Conservation (phyloP, 2,888 invertebrate genomes). For the Seira ritae region DNA sequence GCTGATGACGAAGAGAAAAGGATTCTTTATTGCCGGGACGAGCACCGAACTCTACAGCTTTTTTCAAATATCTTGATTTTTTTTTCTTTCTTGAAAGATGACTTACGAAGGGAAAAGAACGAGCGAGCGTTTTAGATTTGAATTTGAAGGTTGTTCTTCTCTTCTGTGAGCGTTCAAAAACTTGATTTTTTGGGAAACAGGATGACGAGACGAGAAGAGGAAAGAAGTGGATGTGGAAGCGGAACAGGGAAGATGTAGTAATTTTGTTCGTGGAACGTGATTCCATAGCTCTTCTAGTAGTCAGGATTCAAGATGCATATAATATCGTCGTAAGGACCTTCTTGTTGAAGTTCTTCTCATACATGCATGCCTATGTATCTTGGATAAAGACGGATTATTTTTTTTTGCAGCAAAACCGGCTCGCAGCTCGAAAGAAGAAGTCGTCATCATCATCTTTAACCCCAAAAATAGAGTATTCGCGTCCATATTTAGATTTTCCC, state of each 20-base stretch:
- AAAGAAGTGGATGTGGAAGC: conserved; percentile 17
- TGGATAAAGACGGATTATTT: not conserved
- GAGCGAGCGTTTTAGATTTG: not conserved
- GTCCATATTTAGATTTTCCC: conserved; percentile 69
- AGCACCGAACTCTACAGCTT: too few species aligned
- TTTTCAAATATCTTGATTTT: not conserved
- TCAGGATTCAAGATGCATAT: too few species aligned
- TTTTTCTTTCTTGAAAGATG: not conserved
- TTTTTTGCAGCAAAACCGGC: conserved; percentile 39
- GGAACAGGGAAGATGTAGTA: conserved; percentile 16
- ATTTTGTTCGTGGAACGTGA: not conserved
- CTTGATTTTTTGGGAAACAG: not conserved
- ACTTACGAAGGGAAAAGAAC: not conserved
- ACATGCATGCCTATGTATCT: not conserved
- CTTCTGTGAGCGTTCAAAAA: too few species aligned
- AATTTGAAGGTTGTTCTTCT: not conserved
- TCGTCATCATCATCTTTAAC: conserved; percentile 65
- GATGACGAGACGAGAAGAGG: not conserved
- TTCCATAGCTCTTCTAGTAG: too few species aligned
- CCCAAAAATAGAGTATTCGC: conserved; percentile 68
- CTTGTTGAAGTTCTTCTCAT: not conserved
- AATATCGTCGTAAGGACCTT: not conserved
- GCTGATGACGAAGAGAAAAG: too few species aligned
- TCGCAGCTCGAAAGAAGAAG: conserved; percentile 22
- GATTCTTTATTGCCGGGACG: not conserved